Conservation (phyloP, 35 echinoderm and acorn worm species). For the Ophiothrix spiculata region DNA sequence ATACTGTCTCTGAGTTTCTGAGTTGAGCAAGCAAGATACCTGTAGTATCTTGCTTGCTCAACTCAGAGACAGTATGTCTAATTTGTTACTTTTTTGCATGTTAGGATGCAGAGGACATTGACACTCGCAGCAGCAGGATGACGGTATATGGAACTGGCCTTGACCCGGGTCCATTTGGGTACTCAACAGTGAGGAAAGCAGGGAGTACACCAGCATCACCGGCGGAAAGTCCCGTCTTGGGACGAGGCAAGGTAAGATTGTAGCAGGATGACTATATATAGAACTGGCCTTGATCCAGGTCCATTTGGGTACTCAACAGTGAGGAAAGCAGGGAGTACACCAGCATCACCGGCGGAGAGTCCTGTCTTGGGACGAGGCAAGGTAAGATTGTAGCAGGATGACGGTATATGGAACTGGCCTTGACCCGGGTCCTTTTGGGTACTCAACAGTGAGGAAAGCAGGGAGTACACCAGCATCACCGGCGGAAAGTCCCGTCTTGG, state of each 20-base stretch:
- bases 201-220: not conserved
- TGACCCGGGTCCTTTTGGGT: not conserved
- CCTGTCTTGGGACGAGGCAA: no score
- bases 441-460: not conserved
- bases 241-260: no score
- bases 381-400: no score
- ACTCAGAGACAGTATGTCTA: no score
- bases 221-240: not conserved
- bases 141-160: not conserved
- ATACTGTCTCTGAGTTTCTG: no score
- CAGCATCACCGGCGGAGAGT: not conserved
- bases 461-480: not conserved
- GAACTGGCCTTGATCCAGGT: not conserved
- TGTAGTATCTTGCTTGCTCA: no score
- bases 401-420: not conserved
- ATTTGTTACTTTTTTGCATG: no score
- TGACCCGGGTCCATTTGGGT: not conserved
- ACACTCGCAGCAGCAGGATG: not conserved
- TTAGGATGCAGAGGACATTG: not conserved
- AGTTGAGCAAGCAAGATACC: no score
- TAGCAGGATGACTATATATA: not conserved
- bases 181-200: not conserved
- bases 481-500: not conserved
- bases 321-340: not conserved
- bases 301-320: not conserved